These are phyloP conservation scores for Papilio machaon DNA, from an alignment of 1,140 invertebrate genomes.

Conservation along the genomic window DNA sequence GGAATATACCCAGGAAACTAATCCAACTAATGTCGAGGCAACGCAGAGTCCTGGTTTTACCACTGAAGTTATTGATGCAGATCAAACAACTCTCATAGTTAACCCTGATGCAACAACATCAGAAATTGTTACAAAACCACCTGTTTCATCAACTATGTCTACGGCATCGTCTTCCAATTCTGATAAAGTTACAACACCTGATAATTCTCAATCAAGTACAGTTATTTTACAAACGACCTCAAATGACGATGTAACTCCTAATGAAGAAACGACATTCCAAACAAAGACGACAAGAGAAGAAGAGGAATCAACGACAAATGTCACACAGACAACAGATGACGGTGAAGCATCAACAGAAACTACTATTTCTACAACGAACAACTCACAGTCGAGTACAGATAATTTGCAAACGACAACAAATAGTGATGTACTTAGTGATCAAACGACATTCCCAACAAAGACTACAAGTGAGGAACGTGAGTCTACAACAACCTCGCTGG, in stretches of 20 bases:
- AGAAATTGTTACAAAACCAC: neutral
- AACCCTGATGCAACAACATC: neutral
- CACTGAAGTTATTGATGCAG: neutral
- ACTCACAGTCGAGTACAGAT: neutral
- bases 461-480: neutral
- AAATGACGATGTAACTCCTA: neutral
- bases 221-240: neutral
- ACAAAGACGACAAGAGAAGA: neutral
- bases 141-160: neutral
- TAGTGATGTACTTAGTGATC: neutral
- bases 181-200: neutral
- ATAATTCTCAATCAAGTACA: neutral
- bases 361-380: neutral
- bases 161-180: neutral
- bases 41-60: neutral
- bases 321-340: too few relatives aligned
- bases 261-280: neutral
- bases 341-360: too few relatives aligned
- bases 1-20: neutral
- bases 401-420: neutral
- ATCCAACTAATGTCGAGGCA: neutral
- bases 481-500: conserved; percentile 15
- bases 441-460: neutral
- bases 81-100: neutral
- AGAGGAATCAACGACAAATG: too few relatives aligned